phyloP scores from a whole-genome alignment of 2,797 vertebrate species.

The Zalophus californianus region DNA sequence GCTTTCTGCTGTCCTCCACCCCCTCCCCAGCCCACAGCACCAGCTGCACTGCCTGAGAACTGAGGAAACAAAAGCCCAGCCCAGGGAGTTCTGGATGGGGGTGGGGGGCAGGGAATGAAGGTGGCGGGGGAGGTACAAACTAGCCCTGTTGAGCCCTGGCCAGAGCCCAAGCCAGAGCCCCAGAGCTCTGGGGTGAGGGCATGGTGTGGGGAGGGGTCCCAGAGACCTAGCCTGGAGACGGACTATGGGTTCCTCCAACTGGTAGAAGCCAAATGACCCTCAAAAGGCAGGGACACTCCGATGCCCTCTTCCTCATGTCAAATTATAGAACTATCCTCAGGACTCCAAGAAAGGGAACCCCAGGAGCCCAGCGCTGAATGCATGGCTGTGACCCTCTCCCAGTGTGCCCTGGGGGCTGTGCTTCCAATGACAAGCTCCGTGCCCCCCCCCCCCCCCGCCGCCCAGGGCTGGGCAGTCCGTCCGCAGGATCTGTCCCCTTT shows the following conservation, averaged over 20 bases:
- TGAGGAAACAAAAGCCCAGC: constrained; percentile 67
- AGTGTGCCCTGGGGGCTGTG: background rate
- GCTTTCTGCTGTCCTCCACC: constrained; percentile 74
- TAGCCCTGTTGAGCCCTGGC: background rate
- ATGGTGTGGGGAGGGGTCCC: fast-evolving
- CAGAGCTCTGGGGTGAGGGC: background rate
- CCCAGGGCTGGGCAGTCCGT: background rate
- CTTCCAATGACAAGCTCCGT: constrained; percentile 42
- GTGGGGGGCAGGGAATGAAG: background rate
- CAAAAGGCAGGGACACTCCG: fast-evolving
- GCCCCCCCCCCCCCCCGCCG: fast-evolving
- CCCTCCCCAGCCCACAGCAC: constrained; percentile 76
- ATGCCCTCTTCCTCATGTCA: background rate
- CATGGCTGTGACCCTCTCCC: background rate
- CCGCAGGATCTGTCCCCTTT: constrained; percentile 25
- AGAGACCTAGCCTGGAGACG: background rate
- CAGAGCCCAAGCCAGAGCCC: background rate
- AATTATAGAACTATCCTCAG: background rate
- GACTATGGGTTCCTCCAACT: background rate
- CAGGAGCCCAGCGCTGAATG: fast-evolving
- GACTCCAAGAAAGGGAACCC: background rate
- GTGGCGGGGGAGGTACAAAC: background rate
- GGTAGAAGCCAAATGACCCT: background rate
- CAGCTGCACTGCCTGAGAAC: constrained; percentile 80
- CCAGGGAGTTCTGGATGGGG: constrained; percentile 59